These are phyloP conservation scores for Mechanitis messenoides DNA, from an alignment of 2,888 invertebrate genomes.

Conservation along the genomic window DNA sequence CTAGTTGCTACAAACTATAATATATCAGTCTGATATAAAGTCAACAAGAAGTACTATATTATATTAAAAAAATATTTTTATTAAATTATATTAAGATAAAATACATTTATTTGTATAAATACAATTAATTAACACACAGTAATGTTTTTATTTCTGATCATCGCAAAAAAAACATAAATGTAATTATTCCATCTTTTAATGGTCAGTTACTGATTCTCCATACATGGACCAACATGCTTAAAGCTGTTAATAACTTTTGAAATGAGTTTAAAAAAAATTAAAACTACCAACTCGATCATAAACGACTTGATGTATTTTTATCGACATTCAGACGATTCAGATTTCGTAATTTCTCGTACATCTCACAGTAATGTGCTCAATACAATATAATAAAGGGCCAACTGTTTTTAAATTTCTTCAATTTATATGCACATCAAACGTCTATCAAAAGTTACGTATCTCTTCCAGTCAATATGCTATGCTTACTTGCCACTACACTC, in stretches of 20 bases:
- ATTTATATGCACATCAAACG: conserved; percentile 32
- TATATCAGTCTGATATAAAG: conserved; percentile 23
- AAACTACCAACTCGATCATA: neutral
- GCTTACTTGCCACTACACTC: conserved; percentile 43
- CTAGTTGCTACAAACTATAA: conserved; percentile 36
- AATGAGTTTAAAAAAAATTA: neutral
- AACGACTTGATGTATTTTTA: neutral
- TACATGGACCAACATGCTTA: neutral
- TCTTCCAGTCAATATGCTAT: conserved; percentile 48
- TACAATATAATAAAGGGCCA: conserved; percentile 16
- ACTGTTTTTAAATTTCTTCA: conserved; percentile 19
- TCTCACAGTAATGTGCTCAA: conserved; percentile 5
- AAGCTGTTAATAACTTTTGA: conserved; percentile 3
- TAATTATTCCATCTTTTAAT: neutral
- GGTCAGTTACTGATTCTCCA: neutral
- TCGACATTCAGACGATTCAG: neutral
- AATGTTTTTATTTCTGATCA: no score
- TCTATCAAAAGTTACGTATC: conserved; percentile 39
- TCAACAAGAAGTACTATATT: conserved; percentile 17
- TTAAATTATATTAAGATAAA: neutral
- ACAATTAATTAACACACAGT: neutral
- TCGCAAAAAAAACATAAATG: neutral
- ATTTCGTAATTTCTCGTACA: conserved; percentile 9
- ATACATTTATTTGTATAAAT: neutral
- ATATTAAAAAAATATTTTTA: conserved; percentile 7